Evolutionary conservation across 2,797 vertebrate species (phyloP).

Genomic region (Glyptemys insculpta): DNA sequence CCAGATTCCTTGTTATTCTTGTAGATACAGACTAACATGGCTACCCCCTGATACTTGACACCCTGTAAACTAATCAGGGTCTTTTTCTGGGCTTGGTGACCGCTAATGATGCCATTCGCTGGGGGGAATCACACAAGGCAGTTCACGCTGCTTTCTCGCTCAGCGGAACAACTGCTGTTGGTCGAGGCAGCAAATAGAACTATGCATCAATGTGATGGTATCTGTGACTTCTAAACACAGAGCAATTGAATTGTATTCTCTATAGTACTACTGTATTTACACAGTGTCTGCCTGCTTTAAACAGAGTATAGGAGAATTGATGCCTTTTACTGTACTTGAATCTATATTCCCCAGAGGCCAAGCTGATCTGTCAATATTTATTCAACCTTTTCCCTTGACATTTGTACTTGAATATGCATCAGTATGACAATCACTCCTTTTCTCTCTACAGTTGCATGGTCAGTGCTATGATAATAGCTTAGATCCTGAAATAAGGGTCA

Average conservation of each 20-base stretch:
- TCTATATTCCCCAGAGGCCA: background rate
- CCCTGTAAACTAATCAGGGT: background rate
- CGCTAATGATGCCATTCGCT: background rate
- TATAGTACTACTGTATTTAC: background rate
- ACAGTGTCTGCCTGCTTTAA: background rate
- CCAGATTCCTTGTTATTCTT: no score
- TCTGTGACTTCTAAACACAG: background rate
- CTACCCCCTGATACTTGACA: background rate
- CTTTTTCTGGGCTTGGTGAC: background rate
- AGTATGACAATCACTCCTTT: background rate
- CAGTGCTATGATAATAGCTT: constrained; percentile 84
- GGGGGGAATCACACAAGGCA: background rate
- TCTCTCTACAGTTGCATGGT: constrained; percentile 85
- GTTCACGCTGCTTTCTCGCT: background rate
- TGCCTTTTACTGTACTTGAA: background rate
- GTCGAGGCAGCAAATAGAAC: background rate
- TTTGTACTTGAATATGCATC: background rate
- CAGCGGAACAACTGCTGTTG: background rate
- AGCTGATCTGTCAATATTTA: background rate
- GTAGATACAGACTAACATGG: no score
- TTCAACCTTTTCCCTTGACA: background rate
- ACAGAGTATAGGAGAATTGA: background rate
- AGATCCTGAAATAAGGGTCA: constrained; percentile 81
- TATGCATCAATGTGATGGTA: background rate
- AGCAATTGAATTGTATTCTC: background rate